Conservation (phyloP, 2,797 vertebrate genomes). For the Halcyon smyrnensis region DNA sequence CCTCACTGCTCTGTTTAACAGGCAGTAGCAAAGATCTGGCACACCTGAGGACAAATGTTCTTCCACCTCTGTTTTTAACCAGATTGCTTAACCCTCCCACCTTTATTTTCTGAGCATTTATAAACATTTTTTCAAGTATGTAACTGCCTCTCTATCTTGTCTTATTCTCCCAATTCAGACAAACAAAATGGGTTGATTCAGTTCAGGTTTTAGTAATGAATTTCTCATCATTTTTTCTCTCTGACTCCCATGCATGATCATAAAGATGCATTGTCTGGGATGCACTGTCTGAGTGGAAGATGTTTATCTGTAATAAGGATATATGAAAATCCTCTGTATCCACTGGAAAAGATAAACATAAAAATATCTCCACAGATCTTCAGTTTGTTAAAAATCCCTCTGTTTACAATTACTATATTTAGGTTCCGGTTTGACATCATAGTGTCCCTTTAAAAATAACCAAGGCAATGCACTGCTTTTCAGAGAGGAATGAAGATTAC, state of each 20-base stretch:
- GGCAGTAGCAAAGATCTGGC: not conserved
- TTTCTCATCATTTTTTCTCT: not conserved
- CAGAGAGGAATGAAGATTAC: not conserved
- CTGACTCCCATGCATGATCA: not conserved
- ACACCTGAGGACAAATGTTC: not conserved
- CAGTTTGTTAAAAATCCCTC: not conserved
- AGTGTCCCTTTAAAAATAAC: not conserved
- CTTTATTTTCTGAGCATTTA: not conserved
- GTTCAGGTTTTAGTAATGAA: not conserved
- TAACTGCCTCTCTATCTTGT: not conserved
- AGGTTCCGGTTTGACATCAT: not conserved
- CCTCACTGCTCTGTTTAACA: not conserved
- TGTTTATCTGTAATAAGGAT: slow-evolving; percentile 46
- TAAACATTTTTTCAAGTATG: not conserved
- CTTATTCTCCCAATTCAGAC: not conserved
- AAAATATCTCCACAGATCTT: not conserved
- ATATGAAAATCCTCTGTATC: slow-evolving; percentile 18
- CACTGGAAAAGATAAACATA: not conserved
- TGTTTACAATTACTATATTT: not conserved
- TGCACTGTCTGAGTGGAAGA: not conserved
- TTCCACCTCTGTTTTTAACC: not conserved
- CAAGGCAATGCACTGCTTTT: not conserved
- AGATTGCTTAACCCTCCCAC: not conserved
- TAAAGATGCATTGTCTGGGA: not conserved
- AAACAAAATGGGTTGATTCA: not conserved